Conservation (phyloP, 1,140 invertebrate genomes). For the Aphaenogaster floridana region DNA sequence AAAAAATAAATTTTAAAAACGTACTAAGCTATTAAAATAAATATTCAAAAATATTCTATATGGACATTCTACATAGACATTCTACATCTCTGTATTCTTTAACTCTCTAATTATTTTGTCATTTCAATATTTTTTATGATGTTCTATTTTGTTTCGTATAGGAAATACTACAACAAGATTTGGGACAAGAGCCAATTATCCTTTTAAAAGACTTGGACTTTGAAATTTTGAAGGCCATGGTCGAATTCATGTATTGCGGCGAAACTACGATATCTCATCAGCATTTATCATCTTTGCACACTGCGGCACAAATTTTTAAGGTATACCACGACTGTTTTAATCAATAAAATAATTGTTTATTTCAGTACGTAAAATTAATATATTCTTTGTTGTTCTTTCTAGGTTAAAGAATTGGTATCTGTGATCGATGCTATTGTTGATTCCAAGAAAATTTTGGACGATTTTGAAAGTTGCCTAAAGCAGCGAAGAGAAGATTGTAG, state of each 20-base stretch:
- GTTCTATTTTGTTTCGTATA: constrained; percentile 71
- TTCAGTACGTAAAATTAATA: constrained; percentile 24
- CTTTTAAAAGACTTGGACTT: constrained; percentile 88
- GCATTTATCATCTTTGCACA: constrained; percentile 86
- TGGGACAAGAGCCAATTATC: constrained; percentile 87
- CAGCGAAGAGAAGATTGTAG: constrained; percentile 20
- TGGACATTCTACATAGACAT: constrained; percentile 10
- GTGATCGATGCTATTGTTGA: constrained; percentile 81
- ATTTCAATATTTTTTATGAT: constrained; percentile 20
- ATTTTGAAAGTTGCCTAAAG: constrained; percentile 37
- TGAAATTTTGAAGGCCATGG: constrained; percentile 87
- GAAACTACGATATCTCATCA: constrained; percentile 88
- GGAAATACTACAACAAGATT: constrained; percentile 88
- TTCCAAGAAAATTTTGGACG: constrained; percentile 63
- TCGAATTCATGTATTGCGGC: constrained; percentile 89
- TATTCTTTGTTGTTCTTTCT: constrained; percentile 29
- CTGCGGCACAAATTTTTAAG: constrained; percentile 88
- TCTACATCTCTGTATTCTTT: constrained; percentile 23
- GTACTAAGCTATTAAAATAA: constrained; percentile 12
- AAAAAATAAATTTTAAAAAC: constrained; percentile 15
- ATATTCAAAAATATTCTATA: constrained; percentile 28
- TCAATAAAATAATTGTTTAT: constrained; percentile 28
- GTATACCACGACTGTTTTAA: constrained; percentile 74
- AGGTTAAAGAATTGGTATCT: constrained; percentile 86
- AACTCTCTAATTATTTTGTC: constrained; percentile 11